Evolutionary conservation across 2,888 invertebrate species (phyloP).

Genomic region (Lamellibrachia satsuma): DNA sequence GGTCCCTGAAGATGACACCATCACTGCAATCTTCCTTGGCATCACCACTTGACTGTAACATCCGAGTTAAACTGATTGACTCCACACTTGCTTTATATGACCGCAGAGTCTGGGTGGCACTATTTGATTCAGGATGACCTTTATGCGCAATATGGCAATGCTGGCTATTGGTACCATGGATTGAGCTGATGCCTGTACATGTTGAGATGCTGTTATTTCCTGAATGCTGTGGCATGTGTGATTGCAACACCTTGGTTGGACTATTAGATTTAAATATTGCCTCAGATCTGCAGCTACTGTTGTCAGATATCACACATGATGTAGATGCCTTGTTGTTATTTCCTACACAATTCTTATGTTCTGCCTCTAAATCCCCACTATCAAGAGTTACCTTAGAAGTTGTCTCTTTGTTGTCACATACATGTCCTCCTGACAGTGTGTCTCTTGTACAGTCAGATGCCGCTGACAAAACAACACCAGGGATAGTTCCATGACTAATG

Average conservation of each 20-base stretch:
- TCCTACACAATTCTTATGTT: not conserved
- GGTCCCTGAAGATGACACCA: not conserved
- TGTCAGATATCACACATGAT: constrained; percentile 1
- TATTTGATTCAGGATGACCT: not conserved
- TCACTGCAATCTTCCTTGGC: not conserved
- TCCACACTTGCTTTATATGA: not conserved
- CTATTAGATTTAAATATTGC: not conserved
- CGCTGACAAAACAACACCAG: not conserved
- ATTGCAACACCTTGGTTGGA: not conserved
- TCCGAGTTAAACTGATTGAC: not conserved
- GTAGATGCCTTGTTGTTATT: not conserved
- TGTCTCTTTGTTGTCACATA: not conserved
- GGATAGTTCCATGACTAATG: not conserved
- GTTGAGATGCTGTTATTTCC: not conserved
- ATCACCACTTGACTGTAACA: not conserved
- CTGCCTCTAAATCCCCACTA: not conserved
- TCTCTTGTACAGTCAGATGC: not conserved
- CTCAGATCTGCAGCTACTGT: not conserved
- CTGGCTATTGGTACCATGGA: not conserved
- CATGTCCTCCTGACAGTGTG: not conserved
- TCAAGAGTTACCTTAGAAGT: not conserved
- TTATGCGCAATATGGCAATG: not conserved
- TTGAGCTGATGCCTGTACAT: not conserved
- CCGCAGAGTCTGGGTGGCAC: not conserved
- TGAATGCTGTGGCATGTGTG: not conserved